Base-by-base conservation (phyloP, 2,797 vertebrate genomes). In the Adrianichthys oophorus region DNA sequence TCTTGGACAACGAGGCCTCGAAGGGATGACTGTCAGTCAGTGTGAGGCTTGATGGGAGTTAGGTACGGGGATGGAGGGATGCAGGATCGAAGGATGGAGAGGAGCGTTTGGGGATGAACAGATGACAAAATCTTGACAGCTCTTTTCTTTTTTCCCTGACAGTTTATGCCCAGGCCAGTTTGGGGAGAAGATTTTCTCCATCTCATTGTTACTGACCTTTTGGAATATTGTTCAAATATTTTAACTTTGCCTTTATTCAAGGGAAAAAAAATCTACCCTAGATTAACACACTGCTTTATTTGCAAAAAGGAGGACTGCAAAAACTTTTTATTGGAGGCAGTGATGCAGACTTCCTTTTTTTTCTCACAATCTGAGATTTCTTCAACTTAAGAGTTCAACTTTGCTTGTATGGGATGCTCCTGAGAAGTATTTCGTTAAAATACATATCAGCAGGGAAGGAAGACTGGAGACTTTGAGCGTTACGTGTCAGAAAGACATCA, bases 11-110 rank as follows among this genome's bases (percentile, higher is more conserved):
- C 23, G 52, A 74, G 74, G 72, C 70, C 86, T 85, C 87, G 7
- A 53, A 81, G 86, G 85, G 82, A 85, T n/a, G 74, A 65, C 84
- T 86, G 87, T 87, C 87, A 87, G 79, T 87, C 83, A 85, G 79
- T 8, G 17, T 4, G 53, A 62, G 65, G 72, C 70, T 85, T 79
- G 84, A 84, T 60, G 68, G 65, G 69, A 67, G 78, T 48, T 62
- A 68, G 75, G 61, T 62, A 44, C 59, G 65, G 70, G 80, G 71
- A 79, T 84, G 76, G 81, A 83, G 72, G 74, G 74, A 79, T 74
- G 67, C 51, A 62, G 69, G 69, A 82, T 70, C 47, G 72, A 68
- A 80, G 56, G 62, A 78, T 66, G 63, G 61, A 84, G 76, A 74
- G 23, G 41, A 77, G 66, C 13, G 51, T 70, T 78, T 65, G 65